Conservation (phyloP, 2,888 invertebrate species). For the Pachydiplax longipennis region DNA sequence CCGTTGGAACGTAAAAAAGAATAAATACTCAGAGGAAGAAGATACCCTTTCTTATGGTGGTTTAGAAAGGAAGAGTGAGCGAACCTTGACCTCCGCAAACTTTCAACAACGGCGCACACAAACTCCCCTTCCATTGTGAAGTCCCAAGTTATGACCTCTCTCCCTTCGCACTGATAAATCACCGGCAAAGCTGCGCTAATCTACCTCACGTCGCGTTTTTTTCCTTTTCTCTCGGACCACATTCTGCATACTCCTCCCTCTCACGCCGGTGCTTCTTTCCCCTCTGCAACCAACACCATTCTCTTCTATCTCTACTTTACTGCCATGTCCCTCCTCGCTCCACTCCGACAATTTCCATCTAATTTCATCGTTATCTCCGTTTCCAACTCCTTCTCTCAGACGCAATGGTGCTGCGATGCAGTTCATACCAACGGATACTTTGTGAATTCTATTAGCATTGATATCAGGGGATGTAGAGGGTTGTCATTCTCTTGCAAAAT, state of each 20-base stretch:
- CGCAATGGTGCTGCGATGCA: no score
- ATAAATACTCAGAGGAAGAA: neutral
- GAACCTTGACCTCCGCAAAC: conserved; percentile 34
- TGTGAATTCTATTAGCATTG: no score
- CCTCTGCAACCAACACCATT: neutral
- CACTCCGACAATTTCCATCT: no score
- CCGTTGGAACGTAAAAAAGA: neutral
- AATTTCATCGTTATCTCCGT: no score
- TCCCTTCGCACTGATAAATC: conserved; percentile 15
- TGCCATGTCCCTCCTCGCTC: neutral
- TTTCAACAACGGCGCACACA: conserved; percentile 9
- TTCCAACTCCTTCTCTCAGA: no score
- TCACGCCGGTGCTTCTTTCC: neutral
- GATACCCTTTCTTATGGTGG: neutral
- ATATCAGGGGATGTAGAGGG: no score
- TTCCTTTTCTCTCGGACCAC: neutral
- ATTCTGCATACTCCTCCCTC: neutral
- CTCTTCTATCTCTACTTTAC: neutral
- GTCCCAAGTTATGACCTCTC: neutral
- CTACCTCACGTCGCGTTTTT: conserved; percentile 30
- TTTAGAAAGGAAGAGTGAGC: neutral
- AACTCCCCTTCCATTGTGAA: neutral
- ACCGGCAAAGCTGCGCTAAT: conserved; percentile 25
- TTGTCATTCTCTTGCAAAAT: no score
- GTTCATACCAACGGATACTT: no score